Percentiles rank a stretch among this genome's conserved stretches.
These are phyloP conservation scores for Tachycineta bicolor DNA, from an alignment of 2,113 vertebrate genomes.

Conservation along the genomic window DNA sequence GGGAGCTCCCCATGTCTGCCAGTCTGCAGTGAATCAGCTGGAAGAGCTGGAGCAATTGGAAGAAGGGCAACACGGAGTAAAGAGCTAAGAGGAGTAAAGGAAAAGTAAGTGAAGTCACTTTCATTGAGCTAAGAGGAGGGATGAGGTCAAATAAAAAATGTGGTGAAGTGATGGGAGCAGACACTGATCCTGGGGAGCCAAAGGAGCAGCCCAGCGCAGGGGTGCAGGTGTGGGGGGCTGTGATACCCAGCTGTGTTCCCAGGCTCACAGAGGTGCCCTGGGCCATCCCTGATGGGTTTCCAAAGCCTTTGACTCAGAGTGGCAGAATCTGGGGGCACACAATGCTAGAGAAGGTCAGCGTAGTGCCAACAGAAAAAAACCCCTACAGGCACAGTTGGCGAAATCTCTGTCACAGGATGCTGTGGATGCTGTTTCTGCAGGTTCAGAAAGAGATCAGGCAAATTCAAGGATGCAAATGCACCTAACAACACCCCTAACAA, in stretches of 20 bases:
- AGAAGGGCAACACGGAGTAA: background rate
- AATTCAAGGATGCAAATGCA: background rate
- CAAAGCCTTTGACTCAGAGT: background rate
- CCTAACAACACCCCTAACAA: background rate
- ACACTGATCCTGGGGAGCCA: background rate
- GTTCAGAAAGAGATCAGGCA: background rate
- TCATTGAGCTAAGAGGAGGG: background rate
- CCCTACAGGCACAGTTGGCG: background rate
- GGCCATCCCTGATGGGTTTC: background rate
- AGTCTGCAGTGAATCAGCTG: background rate
- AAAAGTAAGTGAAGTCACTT: background rate
- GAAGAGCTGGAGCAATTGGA: background rate
- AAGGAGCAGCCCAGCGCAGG: accelerated
- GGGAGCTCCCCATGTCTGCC: background rate
- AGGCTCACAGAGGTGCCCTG: accelerated
- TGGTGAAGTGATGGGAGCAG: background rate
- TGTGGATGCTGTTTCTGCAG: background rate
- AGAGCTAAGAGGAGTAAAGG: background rate
- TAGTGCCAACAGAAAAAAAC: background rate
- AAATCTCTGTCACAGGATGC: background rate
- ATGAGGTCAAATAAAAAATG: background rate
- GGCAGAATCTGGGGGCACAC: background rate
- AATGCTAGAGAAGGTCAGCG: accelerated
- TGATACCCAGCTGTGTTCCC: background rate
- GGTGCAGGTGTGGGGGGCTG: accelerated